Evolutionary conservation across 2,797 vertebrate genomes (phyloP).

Genomic region (Argya squamiceps): DNA sequence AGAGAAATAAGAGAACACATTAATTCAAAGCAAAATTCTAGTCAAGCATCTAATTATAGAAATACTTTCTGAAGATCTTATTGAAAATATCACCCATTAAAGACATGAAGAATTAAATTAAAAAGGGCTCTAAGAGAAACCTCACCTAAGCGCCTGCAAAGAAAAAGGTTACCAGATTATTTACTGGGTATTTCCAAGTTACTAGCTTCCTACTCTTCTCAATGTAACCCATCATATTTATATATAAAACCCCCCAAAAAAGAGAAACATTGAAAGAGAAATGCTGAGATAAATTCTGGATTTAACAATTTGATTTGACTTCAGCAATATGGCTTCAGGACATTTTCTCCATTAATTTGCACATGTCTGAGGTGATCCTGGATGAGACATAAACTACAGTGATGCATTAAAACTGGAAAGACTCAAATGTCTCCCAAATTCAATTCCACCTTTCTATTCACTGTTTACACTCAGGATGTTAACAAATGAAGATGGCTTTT

Average conservation of each 20-base stretch:
- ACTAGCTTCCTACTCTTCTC: not conserved
- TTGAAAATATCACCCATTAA: not conserved
- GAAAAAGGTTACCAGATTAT: not conserved
- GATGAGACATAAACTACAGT: not conserved
- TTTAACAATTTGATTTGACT: not conserved
- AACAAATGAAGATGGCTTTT: not conserved
- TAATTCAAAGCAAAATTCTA: not conserved
- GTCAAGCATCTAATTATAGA: not conserved
- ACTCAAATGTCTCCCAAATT: not conserved
- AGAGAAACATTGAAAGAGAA: not conserved
- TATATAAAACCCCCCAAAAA: not conserved
- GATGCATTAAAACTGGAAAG: not conserved
- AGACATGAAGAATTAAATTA: not conserved
- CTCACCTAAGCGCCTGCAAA: not conserved
- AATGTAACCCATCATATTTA: not conserved
- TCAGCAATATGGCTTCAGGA: not conserved
- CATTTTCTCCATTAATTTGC: not conserved
- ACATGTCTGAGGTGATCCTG: not conserved
- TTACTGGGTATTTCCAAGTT: not conserved
- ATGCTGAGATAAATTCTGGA: not conserved
- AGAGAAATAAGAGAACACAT: not conserved
- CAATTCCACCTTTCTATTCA: not conserved
- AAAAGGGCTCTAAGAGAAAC: not conserved
- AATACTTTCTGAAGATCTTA: not conserved
- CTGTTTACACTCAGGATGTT: not conserved